Evolutionary conservation across 2,113 vertebrate genomes (phyloP).

Genomic region (Phrynosoma blainvillii): DNA sequence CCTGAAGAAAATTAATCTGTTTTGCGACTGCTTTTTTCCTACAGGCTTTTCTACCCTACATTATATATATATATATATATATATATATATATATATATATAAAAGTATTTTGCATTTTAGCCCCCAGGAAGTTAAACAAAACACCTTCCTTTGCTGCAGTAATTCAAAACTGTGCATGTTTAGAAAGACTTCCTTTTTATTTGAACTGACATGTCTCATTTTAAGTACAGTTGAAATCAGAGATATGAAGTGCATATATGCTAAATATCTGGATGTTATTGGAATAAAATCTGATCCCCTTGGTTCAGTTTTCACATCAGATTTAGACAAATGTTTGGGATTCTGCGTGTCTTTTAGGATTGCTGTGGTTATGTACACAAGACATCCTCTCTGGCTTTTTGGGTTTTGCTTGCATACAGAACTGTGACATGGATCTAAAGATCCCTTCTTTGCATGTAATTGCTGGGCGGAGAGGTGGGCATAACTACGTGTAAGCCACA

Average conservation of each 20-base stretch:
- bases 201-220: conserved; percentile 14
- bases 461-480: neutral
- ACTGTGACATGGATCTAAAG: neutral
- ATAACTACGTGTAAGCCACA: neutral
- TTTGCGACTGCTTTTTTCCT: conserved; percentile 1
- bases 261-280: neutral
- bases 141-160: neutral
- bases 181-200: neutral
- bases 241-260: neutral
- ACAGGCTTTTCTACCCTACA: neutral
- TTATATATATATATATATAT: conserved; percentile 26
- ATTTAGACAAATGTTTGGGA: conserved; percentile 16
- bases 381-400: neutral
- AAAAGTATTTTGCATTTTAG: neutral
- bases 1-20: conserved; percentile 14
- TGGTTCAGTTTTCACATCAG: neutral
- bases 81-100: too few relatives aligned
- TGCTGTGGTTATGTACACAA: neutral
- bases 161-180: neutral
- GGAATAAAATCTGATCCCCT: neutral
- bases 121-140: conserved; percentile 25
- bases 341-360: neutral
- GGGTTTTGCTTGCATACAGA: neutral
- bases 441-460: neutral
- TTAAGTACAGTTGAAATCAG: neutral